Conservation (phyloP, 2,113 vertebrate species). For the Thunnus thynnus region DNA sequence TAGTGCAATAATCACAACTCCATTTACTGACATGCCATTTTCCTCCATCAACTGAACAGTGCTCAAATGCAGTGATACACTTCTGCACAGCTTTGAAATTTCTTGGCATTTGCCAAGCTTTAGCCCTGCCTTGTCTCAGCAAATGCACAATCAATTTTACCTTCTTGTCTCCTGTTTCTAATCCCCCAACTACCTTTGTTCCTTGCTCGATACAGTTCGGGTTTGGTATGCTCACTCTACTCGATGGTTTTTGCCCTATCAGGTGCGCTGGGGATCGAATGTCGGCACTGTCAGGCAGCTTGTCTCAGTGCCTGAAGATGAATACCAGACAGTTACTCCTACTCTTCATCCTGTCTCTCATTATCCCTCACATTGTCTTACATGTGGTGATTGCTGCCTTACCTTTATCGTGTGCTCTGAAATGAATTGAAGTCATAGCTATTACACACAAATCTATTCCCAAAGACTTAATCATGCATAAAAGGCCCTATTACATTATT, state of each 20-base stretch:
- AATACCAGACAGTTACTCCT: conserved; percentile 55
- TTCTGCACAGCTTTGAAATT: conserved; percentile 38
- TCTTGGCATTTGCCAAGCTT: conserved; percentile 69
- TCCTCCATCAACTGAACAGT: conserved; percentile 45
- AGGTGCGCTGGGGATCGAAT: conserved; percentile 70
- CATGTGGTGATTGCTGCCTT: conserved; percentile 20
- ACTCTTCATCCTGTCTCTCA: conserved; percentile 28
- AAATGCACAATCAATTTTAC: conserved; percentile 75
- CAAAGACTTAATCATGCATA: conserved; percentile 56
- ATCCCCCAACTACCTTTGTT: conserved; percentile 36
- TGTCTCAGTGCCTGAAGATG: conserved; percentile 49
- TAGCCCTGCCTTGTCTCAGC: conserved; percentile 50
- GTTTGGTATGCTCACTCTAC: conserved; percentile 40
- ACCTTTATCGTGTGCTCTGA: conserved; percentile 29
- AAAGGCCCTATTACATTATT: conserved; percentile 64
- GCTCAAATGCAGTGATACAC: conserved; percentile 36
- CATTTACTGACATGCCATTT: conserved; percentile 55
- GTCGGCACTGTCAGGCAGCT: conserved; percentile 66
- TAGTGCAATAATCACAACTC: conserved; percentile 44
- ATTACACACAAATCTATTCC: conserved; percentile 54
- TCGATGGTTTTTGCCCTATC: conserved; percentile 70
- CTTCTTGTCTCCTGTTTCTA: conserved; percentile 62
- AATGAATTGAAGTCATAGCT: conserved; percentile 42
- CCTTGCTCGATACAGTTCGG: conserved; percentile 54
- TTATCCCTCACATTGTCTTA: conserved; percentile 47